A percentile compares a stretch with the other conserved stretches of the same genome.
Conservation (phyloP, 1,140 invertebrate genomes). For the Chironomus striatipennis region DNA sequence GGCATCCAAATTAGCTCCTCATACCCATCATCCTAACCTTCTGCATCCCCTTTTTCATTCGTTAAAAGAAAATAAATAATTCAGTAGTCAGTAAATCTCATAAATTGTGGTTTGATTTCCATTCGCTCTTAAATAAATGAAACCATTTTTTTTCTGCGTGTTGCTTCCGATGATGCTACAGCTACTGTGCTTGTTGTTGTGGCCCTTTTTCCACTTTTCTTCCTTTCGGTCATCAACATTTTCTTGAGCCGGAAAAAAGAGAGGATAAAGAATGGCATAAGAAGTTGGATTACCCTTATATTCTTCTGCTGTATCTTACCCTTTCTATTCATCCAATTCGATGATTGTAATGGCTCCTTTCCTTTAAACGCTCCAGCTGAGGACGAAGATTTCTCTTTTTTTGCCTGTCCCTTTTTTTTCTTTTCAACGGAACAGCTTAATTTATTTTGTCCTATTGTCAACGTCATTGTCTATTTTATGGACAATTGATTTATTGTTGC, state of each 20-base stretch:
- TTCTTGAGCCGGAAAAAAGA: not conserved
- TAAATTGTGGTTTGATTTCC: conserved; percentile 20
- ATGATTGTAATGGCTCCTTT: not conserved
- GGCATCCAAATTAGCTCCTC: not conserved
- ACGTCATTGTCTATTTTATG: no score
- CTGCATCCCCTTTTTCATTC: no score
- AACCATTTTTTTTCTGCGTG: conserved; percentile 5
- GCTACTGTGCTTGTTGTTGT: not conserved
- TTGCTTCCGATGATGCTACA: not conserved
- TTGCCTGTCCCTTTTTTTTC: not conserved
- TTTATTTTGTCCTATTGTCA: no score
- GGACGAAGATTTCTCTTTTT: not conserved
- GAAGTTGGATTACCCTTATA: conserved; percentile 5
- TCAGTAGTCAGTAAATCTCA: conserved; percentile 22
- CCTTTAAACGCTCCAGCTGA: not conserved
- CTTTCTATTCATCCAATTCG: not conserved
- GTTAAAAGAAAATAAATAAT: conserved; percentile 19
- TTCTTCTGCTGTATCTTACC: not conserved
- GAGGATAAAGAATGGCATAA: not conserved
- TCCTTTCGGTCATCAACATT: not conserved
- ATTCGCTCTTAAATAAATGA: conserved; percentile 18
- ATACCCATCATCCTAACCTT: not conserved
- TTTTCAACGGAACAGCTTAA: not conserved
- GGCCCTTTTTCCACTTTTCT: no score
- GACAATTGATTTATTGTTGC: no score